phyloP scores from a whole-genome alignment of 2,113 vertebrate genomes.

The Lophochroa leadbeateri region DNA sequence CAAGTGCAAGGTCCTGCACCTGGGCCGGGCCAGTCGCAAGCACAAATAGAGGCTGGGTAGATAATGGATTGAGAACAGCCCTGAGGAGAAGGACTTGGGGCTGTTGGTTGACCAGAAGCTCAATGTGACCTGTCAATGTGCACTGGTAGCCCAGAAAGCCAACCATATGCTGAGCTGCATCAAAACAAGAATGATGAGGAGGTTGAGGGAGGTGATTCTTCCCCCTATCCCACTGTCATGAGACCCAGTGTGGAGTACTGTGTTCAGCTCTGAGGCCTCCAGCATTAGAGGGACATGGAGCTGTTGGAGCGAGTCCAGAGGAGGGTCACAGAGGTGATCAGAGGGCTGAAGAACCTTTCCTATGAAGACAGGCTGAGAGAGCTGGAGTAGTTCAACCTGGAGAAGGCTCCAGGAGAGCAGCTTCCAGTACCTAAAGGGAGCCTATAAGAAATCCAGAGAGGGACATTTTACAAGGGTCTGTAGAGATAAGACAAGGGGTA shows the following conservation, averaged over 20 bases:
- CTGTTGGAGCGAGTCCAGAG: not conserved
- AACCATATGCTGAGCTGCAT: not conserved
- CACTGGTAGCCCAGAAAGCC: no score
- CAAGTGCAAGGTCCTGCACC: not conserved
- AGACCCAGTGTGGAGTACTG: not conserved
- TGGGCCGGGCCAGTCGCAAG: not conserved
- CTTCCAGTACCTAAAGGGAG: not conserved
- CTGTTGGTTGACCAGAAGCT: not conserved
- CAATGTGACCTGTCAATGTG: not conserved
- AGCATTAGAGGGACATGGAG: accelerated
- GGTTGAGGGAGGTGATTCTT: not conserved
- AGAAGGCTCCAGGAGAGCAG: not conserved
- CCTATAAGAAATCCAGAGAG: not conserved
- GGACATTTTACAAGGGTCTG: not conserved
- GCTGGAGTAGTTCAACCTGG: not conserved
- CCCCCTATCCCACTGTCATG: not conserved
- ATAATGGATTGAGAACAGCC: not conserved
- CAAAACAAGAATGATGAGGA: not conserved
- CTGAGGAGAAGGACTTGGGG: not conserved
- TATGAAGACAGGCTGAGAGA: not conserved
- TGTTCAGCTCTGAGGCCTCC: not conserved
- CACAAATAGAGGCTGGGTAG: not conserved
- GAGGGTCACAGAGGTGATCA: not conserved
- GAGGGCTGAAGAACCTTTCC: not conserved
- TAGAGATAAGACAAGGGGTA: not conserved